phyloP scores from a whole-genome alignment of 2,113 vertebrate species.

The Procavia capensis region DNA sequence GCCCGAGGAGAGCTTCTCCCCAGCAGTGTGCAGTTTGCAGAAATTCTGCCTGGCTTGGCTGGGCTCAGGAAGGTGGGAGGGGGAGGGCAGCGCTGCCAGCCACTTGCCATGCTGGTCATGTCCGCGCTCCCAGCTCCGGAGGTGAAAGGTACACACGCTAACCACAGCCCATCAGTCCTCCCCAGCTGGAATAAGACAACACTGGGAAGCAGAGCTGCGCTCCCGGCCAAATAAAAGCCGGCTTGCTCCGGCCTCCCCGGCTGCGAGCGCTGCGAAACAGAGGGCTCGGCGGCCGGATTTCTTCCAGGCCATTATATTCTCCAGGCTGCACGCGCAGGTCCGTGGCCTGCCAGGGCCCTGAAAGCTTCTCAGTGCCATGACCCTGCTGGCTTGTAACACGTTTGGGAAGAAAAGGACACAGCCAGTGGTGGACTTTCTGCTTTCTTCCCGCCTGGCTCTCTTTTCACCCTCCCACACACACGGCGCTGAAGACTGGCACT shows the following conservation, averaged over 20 bases:
- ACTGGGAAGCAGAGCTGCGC: neutral
- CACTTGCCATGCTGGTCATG: constrained; percentile 57
- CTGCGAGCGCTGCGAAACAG: constrained; percentile 33
- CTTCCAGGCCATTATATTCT: constrained; percentile 63
- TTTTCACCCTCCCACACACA: neutral
- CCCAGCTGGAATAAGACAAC: constrained; percentile 70
- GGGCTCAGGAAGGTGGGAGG: neutral
- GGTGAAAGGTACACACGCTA: constrained; percentile 57
- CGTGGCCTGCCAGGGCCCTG: constrained; percentile 65
- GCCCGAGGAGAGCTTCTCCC: neutral
- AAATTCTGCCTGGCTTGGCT: neutral
- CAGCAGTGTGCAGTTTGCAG: no score
- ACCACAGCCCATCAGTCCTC: constrained; percentile 67
- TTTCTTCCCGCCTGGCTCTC: neutral
- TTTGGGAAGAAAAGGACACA: constrained; percentile 75
- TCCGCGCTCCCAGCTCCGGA: constrained; percentile 1
- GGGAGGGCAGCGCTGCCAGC: neutral
- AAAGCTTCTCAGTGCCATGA: constrained; percentile 65
- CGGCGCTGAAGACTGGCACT: neutral
- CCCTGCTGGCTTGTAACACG: constrained; percentile 74
- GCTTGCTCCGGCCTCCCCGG: constrained; percentile 47
- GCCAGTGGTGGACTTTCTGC: neutral
- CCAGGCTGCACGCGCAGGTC: neutral
- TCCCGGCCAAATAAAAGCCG: constrained; percentile 73
- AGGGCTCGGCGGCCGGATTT: constrained; percentile 38